Evolutionary conservation across 2,888 invertebrate species (phyloP), one percentile per base, ranked within the genome.

Genomic region (Phaedon cochleariae): DNA sequence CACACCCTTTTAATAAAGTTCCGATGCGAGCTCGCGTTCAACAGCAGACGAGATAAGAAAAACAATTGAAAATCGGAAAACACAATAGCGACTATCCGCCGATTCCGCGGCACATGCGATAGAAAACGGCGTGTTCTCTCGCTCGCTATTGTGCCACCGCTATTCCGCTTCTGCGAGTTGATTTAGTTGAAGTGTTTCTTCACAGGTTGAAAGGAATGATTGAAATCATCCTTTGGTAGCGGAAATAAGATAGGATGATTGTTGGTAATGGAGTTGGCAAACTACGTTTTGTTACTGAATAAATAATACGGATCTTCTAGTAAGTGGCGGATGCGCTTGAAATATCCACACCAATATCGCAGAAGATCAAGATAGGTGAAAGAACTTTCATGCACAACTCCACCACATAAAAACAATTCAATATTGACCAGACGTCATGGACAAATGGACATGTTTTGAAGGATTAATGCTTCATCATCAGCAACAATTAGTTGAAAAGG

Each of bases 1-100:
- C 62, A 61, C 67, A 41, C 41, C 7, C 69, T 65, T 73, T 70
- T 70, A 73, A 72, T 72, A 62, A 70, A 66, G 70, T 71, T 73
- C 61, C 60, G 61, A 69, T 59, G 58, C 63, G 65, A 63, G 58
- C 51, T 59, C 52, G 59, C 62, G 21, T 63, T 54, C 60, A 64
- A 69, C 67, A 69, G 69, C 63, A 67, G 48, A 67, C 53, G 62
- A 54, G 67, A 69, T 69, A 67, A 69, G 69, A 65, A 71, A 69
- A 71, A 71, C 69, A 69, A 71, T 67, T 66, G 68, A 68, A 68
- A 71, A 61, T 68, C 57, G 34, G 48, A 53, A 52, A 64, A 52
- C 58, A 54, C 65, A 62, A 62, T 66, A 29, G 52, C n/a, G 52
- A 53, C 49, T 49, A 54, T 61, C 61, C 46, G 59, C 54, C 18